Conservation (phyloP, 2,888 invertebrate species). For the Pristionchus mayeri region DNA sequence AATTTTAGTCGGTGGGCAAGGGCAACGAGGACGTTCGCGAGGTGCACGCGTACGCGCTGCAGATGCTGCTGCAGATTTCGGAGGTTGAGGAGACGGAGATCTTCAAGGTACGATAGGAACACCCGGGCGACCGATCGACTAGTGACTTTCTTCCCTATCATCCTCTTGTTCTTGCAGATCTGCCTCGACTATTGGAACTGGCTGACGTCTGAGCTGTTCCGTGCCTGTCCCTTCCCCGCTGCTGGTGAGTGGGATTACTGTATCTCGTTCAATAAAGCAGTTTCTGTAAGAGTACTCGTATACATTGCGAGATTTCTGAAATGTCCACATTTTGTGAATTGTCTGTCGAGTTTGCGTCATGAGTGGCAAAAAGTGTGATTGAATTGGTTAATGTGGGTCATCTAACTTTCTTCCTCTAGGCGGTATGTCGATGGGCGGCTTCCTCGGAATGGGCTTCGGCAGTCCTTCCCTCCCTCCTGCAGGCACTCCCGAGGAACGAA, state of each 20-base stretch:
- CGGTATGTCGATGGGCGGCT: not conserved
- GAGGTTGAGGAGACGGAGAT: constrained; percentile 99
- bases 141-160: not conserved
- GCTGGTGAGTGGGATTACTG: constrained; percentile 42
- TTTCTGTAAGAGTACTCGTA: too few species aligned
- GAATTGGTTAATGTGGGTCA: too few species aligned
- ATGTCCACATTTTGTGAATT: too few species aligned
- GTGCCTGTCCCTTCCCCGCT: constrained; percentile 85
- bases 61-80: constrained; percentile 81
- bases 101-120: constrained; percentile 83
- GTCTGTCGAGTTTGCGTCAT: too few species aligned
- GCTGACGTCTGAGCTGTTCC: constrained; percentile 91
- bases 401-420: too few species aligned
- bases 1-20: constrained; percentile 10
- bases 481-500: constrained; percentile 3
- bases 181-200: constrained; percentile 99
- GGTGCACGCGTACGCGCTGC: constrained; percentile 73
- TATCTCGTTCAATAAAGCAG: too few species aligned
- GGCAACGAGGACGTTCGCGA: constrained; percentile 52
- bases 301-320: too few species aligned
- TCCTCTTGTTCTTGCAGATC: constrained; percentile 81
- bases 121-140: not conserved
- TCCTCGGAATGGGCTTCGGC: not conserved
- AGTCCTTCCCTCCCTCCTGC: not conserved
- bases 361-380: too few species aligned